Conservation (phyloP, 2,797 vertebrate species). For the Coendou prehensilis region DNA sequence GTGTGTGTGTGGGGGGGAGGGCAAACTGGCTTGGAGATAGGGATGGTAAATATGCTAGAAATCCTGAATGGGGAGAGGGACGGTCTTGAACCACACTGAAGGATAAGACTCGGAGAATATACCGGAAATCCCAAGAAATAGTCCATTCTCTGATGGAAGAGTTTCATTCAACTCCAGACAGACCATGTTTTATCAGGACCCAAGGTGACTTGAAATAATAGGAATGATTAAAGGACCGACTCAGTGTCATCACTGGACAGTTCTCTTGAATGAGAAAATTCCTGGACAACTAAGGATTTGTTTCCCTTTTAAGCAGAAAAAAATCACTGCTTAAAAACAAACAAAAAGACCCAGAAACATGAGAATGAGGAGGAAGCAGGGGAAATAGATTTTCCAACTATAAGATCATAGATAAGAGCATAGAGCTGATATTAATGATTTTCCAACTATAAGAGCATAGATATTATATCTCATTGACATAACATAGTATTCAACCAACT, state of each 20-base stretch:
- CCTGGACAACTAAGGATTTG: neutral
- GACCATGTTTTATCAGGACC: neutral
- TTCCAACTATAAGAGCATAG: neutral
- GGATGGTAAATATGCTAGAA: neutral
- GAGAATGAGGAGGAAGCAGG: neutral
- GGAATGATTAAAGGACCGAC: neutral
- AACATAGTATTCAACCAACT: neutral
- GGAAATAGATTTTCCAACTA: neutral
- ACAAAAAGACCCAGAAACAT: neutral
- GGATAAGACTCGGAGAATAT: neutral
- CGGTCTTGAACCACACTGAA: neutral
- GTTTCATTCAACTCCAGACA: slow-evolving; percentile 1
- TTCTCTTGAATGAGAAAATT: neutral
- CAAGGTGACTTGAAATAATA: neutral
- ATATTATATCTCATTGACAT: neutral
- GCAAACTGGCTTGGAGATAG: neutral
- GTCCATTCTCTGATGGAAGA: neutral
- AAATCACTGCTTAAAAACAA: slow-evolving; percentile 4
- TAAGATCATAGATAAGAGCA: no score
- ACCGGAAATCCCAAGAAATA: neutral
- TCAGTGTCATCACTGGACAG: neutral
- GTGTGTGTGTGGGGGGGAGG: neutral
- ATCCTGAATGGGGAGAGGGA: neutral
- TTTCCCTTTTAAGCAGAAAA: neutral
- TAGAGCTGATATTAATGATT: neutral